Evolutionary conservation across 1,140 invertebrate species (phyloP), one percentile per base, ranked within the genome.

Genomic region (Hyphantria cunea): DNA sequence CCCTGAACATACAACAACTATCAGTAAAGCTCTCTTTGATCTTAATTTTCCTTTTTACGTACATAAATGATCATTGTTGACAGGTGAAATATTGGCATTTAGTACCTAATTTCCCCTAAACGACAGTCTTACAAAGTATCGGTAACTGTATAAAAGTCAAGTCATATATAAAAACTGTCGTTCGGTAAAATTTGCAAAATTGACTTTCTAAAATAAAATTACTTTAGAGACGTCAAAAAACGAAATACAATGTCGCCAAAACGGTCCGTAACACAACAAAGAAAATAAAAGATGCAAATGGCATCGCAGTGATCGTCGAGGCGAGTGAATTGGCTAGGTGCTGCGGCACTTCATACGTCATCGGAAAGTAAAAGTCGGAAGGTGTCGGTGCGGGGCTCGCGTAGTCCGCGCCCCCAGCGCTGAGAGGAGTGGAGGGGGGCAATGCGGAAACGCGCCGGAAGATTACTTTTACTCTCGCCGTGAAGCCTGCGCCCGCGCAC

Each of bases 361-460:
- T 41, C 64, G 63, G 66, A 81, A 86, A 88, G 85, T 86, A 86
- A 88, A 85, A 86, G 85, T 85, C 78, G 82, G 77, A 75, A 81
- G 76, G 73, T 54, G 69, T 48, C 13, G 41, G 58, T 44, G 49
- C 54, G 56, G 66, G 41, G 39, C 9, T 42, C 37, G 51, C 4
- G 42, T 6, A 7, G 37, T 7, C 9, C n/a, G 37, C n/a, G 37
- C 37, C 9, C 37, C 9, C 7, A 7, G 2, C 9, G 9, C 9
- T 6, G 33, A 34, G 33, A 10, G 33, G 10, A 39, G 37, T 42
- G 44, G 42, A 7, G 54, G 31, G 33, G 66, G 37, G 62, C 42
- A 54, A 73, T 49, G 71, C 81, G 83, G 82, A 82, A 84, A 68
- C 70, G 12, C 53, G 42, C 50, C 76, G 76, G 74, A 84, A 79